Conservation (phyloP, 2,113 vertebrate species). For the Alethe castanea region DNA sequence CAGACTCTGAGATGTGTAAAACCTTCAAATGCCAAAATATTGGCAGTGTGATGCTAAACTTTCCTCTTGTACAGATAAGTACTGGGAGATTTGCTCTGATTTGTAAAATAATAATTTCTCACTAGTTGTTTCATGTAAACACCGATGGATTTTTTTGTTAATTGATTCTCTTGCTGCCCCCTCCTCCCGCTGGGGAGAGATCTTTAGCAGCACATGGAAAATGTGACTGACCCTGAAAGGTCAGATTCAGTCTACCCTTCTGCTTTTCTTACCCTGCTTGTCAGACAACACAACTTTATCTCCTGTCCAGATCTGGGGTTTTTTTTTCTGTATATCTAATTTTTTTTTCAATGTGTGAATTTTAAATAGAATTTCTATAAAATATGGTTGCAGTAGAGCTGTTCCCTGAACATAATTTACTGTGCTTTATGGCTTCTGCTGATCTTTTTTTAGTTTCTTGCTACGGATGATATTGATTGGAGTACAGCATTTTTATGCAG, state of each 20-base stretch:
- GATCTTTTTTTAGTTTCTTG: constrained; percentile 25
- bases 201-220: constrained; percentile 54
- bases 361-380: not conserved
- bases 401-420: not conserved
- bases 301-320: not conserved
- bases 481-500: not conserved
- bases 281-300: not conserved
- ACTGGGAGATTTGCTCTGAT: not conserved
- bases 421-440: constrained; percentile 16
- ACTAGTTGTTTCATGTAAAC: not conserved
- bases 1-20: not conserved
- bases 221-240: constrained; percentile 66
- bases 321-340: not conserved
- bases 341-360: not conserved
- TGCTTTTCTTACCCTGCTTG: not conserved
- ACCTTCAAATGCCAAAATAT: not conserved
- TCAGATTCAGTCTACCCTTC: not conserved
- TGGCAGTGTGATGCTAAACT: not conserved
- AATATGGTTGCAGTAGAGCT: not conserved
- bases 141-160: not conserved
- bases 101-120: not conserved
- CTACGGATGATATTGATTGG: constrained; percentile 23
- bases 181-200: not conserved
- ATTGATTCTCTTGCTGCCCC: not conserved
- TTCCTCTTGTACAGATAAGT: not conserved